These are phyloP conservation scores for Eulacestoma nigropectus DNA, from an alignment of 2,113 vertebrate species.

Conservation along the genomic window DNA sequence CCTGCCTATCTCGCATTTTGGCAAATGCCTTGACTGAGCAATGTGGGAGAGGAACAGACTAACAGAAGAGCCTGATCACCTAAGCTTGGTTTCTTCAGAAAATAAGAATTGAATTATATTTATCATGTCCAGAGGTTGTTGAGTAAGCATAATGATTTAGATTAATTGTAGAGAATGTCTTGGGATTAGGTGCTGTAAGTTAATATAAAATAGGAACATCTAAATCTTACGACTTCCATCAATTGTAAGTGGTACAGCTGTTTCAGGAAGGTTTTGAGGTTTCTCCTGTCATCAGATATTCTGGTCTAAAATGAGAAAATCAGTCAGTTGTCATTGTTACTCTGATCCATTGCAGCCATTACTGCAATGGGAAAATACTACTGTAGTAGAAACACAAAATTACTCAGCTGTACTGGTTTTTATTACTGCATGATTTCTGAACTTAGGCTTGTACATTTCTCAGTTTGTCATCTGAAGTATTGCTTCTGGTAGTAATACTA, in stretches of 20 bases:
- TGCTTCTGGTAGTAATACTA: neutral
- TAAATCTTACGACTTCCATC: neutral
- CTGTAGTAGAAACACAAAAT: neutral
- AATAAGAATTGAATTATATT: neutral
- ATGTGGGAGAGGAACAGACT: neutral
- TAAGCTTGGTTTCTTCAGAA: neutral
- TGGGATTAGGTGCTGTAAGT: neutral
- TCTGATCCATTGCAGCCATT: neutral
- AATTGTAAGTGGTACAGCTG: neutral
- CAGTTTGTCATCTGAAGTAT: neutral
- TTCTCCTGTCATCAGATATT: neutral
- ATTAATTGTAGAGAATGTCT: neutral
- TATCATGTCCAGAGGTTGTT: neutral
- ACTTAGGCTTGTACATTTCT: neutral
- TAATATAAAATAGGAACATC: neutral
- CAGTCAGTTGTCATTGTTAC: neutral
- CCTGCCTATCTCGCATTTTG: fast-evolving
- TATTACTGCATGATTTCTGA: neutral
- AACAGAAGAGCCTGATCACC: neutral
- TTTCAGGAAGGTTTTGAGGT: neutral
- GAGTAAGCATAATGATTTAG: neutral
- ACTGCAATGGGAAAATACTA: neutral
- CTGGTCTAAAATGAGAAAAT: neutral
- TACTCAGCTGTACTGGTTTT: neutral
- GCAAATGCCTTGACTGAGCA: neutral